Evolutionary conservation across 2,888 invertebrate species (phyloP), one percentile per base, ranked within the genome.

Genomic region (Orthosia gracilis): DNA sequence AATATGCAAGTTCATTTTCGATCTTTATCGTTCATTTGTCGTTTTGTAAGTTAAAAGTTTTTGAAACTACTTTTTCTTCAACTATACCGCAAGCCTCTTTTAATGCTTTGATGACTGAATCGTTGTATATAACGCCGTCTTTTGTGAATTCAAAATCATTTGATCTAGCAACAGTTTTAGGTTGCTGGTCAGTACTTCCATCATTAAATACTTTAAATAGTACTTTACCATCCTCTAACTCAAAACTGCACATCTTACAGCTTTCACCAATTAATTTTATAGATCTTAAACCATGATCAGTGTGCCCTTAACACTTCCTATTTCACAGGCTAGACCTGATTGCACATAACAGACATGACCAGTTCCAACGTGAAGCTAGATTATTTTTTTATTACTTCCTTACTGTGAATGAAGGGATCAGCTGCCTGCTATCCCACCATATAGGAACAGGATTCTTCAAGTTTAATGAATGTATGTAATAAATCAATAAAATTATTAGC

Each of bases 341-440:
- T 58, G 23, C 69, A 5, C 45, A 62, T n/a, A 78, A 65, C 71
- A 71, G 57, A 57, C n/a, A 55, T 66, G 50, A 66, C 73, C 54
- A 69, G 79, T 80, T 66, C 7, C 17, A 74, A 55, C 26, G 3
- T 40, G 40, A 15, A 58, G 54, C 61, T 55, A 65, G 67, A 62
- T 74, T 54, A 13, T 45, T 68, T 74, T 83, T 83, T 81, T 79
- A 83, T 73, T 50, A 50, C 74, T 83, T 81, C 80, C 84, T 83
- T 68, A 74, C 66, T 73, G 47, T 78, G 62, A 73, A 70, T 81
- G 21, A 78, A 78, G 66, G 74, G 57, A 83, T 73, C 80, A 74
- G 64, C 59, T 79, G 61, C 67, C 65, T 52, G 59, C 64, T 66
- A 69, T 59, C n/a, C 55, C 12, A 45, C 26, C 61, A 59, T 69